Evolutionary conservation across 2,797 vertebrate genomes (phyloP), one percentile per base, ranked within the genome.

Genomic region (Lagorchestes hirsutus): DNA sequence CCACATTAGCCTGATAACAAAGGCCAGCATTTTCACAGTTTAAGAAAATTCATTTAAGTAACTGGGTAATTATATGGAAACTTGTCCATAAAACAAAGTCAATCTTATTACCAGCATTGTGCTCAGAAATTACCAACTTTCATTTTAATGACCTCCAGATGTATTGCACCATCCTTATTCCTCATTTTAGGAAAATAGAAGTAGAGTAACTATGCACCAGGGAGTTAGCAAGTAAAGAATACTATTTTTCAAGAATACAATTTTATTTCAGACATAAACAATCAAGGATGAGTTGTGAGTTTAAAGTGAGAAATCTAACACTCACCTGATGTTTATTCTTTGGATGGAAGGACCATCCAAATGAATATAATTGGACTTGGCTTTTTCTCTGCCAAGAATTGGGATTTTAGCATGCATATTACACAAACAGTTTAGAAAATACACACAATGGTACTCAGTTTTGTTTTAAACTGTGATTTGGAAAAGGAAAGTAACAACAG

Each of bases 141-240:
- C 82, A 94, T 98, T 95, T 97, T 98, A 98, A 98, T 98, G 94
- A 97, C 95, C 97, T 92, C 92, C 96, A 97, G 96, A 97, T 98
- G 14, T 56, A 97, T 98, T 98, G 90, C 93, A 97, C 90, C 96
- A 98, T 90, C 97, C 94, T 94, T 96, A 18, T 93, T 96, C 94
- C 98, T 98, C 95, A 95, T 97, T 97, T 98, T 82, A 92, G 93
- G 91, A 98, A 98, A 98, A 97, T 94, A 98, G 92, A 95, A 97
- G 62, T 95, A 12, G 27, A 92, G 95, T 97, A 98, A 98, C 92
- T 97, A 92, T 97, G 96, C 92, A 97, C 40, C 3, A 31, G 97
- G 95, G 98, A 98, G 59, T 59, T 94, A 97, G 54, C 11, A 94
- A n/a, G 54, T 97, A 54, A 95, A 95, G 56, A 93, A 96, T 97